These are phyloP conservation scores for Aurelia sp. DNA, from an alignment of 30 jellyfish, hydroid and myxozoan species.

Conservation along the genomic window DNA sequence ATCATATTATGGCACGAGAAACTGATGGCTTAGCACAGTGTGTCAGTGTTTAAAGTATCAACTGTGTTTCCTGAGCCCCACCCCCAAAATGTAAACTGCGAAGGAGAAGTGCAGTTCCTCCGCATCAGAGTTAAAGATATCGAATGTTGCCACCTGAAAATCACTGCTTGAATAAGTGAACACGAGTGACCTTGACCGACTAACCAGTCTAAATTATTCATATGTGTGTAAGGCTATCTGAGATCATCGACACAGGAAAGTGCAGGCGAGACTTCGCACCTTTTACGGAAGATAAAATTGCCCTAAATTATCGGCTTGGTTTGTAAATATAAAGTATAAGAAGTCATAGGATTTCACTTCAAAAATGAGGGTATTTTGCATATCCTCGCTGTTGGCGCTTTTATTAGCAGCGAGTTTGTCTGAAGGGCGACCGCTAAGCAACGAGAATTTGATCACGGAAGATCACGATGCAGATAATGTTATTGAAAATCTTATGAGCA, in stretches of 20 bases:
- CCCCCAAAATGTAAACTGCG: neutral
- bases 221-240: constrained; percentile 33
- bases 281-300: constrained; percentile 2
- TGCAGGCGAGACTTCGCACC: constrained; percentile 27
- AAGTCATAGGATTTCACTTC: constrained; percentile 10
- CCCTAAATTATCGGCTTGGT: constrained; percentile 11
- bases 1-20: no score
- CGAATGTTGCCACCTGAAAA: constrained; percentile 68
- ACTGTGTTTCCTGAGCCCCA: no score
- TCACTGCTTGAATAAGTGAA: constrained; percentile 57
- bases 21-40: no score
- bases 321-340: constrained; percentile 2
- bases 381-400: constrained; percentile 45
- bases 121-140: neutral
- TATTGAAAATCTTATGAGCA: constrained; percentile 21
- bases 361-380: constrained; percentile 53
- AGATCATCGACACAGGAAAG: constrained; percentile 50
- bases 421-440: constrained; percentile 63
- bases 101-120: neutral
- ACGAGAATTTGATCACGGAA: constrained; percentile 18
- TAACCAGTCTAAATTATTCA: constrained; percentile 46
- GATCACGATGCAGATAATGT: constrained; percentile 33
- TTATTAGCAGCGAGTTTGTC: constrained; percentile 35
- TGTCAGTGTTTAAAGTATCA: no score
- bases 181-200: constrained; percentile 72